These are phyloP conservation scores for Sebastes hubbsi DNA, from an alignment of 2,797 vertebrate species.

Conservation along the genomic window DNA sequence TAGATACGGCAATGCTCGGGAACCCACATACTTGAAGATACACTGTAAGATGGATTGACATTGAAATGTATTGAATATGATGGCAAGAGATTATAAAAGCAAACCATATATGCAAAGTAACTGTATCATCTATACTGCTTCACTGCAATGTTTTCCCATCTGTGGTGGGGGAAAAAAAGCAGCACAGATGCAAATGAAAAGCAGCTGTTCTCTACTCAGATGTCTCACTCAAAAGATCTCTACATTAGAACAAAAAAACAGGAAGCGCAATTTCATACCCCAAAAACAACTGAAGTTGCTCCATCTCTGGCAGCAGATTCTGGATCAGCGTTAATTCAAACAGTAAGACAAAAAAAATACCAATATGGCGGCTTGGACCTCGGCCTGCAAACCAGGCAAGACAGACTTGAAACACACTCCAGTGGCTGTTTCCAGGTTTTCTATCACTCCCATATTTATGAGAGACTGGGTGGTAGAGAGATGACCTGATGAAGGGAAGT, in stretches of 20 bases:
- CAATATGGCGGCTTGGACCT: slow-evolving; percentile 56
- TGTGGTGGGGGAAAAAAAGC: neutral
- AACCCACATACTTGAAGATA: neutral
- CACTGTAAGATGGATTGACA: neutral
- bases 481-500: slow-evolving; percentile 22
- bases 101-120: neutral
- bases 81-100: neutral
- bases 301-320: slow-evolving; percentile 44
- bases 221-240: neutral
- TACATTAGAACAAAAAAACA: neutral
- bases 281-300: slow-evolving; percentile 18
- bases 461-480: slow-evolving; percentile 10
- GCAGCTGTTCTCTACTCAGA: slow-evolving; percentile 24
- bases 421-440: slow-evolving; percentile 46
- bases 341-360: slow-evolving; percentile 35
- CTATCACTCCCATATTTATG: slow-evolving; percentile 69
- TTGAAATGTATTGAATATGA: neutral
- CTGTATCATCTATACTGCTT: neutral
- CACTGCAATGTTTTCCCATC: neutral
- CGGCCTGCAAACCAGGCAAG: slow-evolving; percentile 47
- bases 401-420: slow-evolving; percentile 63
- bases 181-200: slow-evolving; percentile 30
- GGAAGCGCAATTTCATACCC: neutral
- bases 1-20: neutral
- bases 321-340: slow-evolving; percentile 71